These are phyloP conservation scores for Andrena dorsata DNA, from an alignment of 2,888 invertebrate species.

Conservation along the genomic window DNA sequence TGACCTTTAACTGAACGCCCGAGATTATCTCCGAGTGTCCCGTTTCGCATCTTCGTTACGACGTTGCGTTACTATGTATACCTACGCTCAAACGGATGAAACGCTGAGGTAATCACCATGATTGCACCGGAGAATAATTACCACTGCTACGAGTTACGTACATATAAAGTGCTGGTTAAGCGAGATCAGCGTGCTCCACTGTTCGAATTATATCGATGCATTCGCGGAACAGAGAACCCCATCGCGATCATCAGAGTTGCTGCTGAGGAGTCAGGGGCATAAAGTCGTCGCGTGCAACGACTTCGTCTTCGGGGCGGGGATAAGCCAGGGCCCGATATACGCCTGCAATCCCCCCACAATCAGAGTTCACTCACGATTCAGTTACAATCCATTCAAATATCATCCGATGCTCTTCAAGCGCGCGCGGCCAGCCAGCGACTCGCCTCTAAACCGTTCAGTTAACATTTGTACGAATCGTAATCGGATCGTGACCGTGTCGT, in stretches of 20 bases:
- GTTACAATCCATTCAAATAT: constrained; percentile 46
- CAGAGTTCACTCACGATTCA: constrained; percentile 41
- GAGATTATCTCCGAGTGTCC: constrained; percentile 23
- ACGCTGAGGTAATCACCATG: neutral
- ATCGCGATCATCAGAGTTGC: constrained; percentile 16
- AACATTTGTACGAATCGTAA: constrained; percentile 44
- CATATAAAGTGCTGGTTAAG: neutral
- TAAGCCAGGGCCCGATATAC: constrained; percentile 45
- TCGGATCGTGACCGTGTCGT: constrained; percentile 52
- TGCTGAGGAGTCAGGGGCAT: constrained; percentile 10
- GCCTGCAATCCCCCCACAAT: constrained; percentile 12
- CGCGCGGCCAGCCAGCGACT: neutral
- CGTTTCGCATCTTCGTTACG: neutral
- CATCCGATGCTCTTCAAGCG: constrained; percentile 43
- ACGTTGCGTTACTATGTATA: neutral
- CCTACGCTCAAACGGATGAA: neutral
- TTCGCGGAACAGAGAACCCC: constrained; percentile 10
- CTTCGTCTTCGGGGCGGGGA: constrained; percentile 16
- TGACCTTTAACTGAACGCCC: neutral
- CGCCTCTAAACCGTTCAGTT: constrained; percentile 25
- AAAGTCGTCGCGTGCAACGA: constrained; percentile 44
- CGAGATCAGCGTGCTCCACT: neutral
- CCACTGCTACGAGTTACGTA: neutral
- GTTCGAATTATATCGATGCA: neutral
- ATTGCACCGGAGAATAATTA: neutral